Evolutionary conservation across 2,888 invertebrate genomes (phyloP), one percentile per base, ranked within the genome.

Genomic region (Pollenia amentaria): DNA sequence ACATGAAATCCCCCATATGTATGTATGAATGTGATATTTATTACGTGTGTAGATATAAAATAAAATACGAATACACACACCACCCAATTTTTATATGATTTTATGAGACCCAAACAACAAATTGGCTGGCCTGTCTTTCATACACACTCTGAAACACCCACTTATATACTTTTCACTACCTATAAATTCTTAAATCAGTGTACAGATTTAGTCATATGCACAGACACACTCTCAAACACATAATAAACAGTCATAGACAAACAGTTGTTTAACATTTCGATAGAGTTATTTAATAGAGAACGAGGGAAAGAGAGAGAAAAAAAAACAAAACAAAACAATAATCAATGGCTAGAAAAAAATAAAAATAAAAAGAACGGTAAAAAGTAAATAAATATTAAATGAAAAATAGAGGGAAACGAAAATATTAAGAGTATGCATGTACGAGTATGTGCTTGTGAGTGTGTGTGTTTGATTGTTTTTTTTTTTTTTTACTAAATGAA

Each of bases 321-420:
- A 53, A 29, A 29, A 29, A 64, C 38, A 48, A 16, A 60, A 53
- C 51, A 85, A 65, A 77, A 72, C 65, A 81, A 72, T 81, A 85
- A 85, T 85, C 80, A 85, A 85, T 80, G 85, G 48, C 80, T 73
- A 79, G 69, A 79, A 84, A 84, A 85, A 70, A 85, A 80, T 70
- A 65, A 76, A 70, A 57, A 75, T 40, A 21, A 40, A 70, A 51
- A n/a, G 29, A 76, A 46, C 7, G 51, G 2, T 12, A 75, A 62
- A 75, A 69, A 70, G 42, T 69, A 55, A 75, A 75, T 72, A 69
- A 62, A 79, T 55, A 44, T 53, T 60, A 57, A 53, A 73, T 44
- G 51, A 60, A 78, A 65, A 65, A 1, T 29, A 29, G 29, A 29
- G 53, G 14, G 62, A 29, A 29, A 29, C 3, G 2, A 29, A 18